Evolutionary conservation across 2,113 vertebrate genomes (phyloP), one percentile per base, ranked within the genome.

Genomic region (Thomomys bottae): DNA sequence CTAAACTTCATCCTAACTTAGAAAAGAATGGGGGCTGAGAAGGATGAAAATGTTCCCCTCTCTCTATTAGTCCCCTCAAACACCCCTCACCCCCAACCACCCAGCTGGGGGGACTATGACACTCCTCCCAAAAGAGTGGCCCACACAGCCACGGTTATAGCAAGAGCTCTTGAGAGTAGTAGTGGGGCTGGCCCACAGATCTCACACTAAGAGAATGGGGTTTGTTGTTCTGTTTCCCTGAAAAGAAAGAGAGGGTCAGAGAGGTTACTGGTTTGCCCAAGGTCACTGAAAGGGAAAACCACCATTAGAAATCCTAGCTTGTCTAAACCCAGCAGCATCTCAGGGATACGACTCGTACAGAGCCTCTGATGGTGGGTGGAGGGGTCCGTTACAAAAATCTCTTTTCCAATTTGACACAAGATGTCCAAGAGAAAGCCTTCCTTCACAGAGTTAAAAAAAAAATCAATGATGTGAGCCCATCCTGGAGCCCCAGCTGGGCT

Each of bases 1-100:
- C 49, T 54, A 15, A 88, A 88, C 45, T 49, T 88, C 49, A 88
- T 15, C 21, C 67, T 89, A 79, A 93, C 30, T 80, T 77, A n/a
- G 28, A 88, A 36, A 30, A 75, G 88, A 88, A 87, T 72, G 93
- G 40, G 42, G 0, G 59, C 76, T 42, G 17, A 28, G 24, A 81
- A 30, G 30, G 17, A n/a, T 75, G 30, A 67, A n/a, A 70, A 67
- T 36, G 49, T 90, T 32, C 88, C n/a, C 26, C 9, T 21, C 70
- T 12, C 0, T 17, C 30, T 24, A 32, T 4, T 40, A 32, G 21
- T 30, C 61, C 17, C 38, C 87, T n/a, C 10, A 78, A 68, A 28
- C n/a, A n/a, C 49, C 20, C 2, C 10, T 59, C 79, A 54, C 40
- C n/a, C 14, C 1, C 49, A 54, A 30, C 9, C 26, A 54, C 66